Conservation (phyloP, 2,888 invertebrate species). For the Noctua pronuba region DNA sequence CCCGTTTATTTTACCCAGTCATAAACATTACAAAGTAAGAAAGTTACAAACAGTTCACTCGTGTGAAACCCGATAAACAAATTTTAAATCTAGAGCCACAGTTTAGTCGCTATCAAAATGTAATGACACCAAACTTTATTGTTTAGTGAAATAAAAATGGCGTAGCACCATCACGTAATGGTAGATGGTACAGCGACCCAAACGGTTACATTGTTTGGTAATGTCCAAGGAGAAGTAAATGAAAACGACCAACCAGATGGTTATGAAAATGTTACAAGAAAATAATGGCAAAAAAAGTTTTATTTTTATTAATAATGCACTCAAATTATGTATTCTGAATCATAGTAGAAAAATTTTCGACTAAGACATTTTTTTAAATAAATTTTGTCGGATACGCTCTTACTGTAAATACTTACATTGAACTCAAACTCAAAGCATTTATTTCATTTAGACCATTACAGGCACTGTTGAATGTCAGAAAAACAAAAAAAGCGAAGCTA, state of each 20-base stretch:
- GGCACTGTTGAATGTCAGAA: no score
- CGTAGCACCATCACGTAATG: background rate
- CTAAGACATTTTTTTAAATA: no score
- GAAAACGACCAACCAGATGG: background rate
- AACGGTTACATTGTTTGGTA: constrained; percentile 23
- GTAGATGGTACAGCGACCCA: background rate
- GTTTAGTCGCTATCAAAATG: constrained; percentile 56
- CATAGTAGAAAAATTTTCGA: background rate
- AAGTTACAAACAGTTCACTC: constrained; percentile 8
- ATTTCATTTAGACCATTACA: no score
- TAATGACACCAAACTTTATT: constrained; percentile 60
- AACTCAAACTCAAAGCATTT: no score
- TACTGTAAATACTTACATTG: no score
- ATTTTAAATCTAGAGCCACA: constrained; percentile 37
- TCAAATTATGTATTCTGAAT: background rate
- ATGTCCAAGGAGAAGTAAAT: background rate
- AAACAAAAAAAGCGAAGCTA: no score
- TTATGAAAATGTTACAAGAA: background rate
- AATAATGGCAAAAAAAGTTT: background rate
- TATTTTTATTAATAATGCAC: background rate
- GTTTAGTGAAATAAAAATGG: constrained; percentile 65
- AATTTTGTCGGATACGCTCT: background rate
- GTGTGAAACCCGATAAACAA: constrained; percentile 45
- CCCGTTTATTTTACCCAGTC: background rate
- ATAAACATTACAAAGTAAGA: constrained; percentile 32